Evolutionary conservation across 2,797 vertebrate species (phyloP).

Genomic region (Mus spretus): DNA sequence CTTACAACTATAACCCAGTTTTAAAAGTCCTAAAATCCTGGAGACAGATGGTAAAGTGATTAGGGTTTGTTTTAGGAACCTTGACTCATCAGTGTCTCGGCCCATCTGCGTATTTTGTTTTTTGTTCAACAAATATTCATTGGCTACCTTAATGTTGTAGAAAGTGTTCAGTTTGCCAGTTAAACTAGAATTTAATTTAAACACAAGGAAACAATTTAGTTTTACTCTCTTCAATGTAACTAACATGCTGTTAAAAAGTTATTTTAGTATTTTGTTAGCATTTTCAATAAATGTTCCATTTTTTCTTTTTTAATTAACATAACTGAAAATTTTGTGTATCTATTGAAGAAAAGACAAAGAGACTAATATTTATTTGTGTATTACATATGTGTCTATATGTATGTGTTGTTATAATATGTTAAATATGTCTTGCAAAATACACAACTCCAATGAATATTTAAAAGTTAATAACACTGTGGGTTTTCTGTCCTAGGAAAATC

Average conservation of each 20-base stretch:
- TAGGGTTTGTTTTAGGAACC: conserved; percentile 36
- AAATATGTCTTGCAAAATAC: not conserved
- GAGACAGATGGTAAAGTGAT: conserved; percentile 63
- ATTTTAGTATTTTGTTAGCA: conserved; percentile 24
- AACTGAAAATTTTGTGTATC: not conserved
- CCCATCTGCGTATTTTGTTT: not conserved
- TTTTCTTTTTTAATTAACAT: not conserved
- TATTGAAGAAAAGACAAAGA: conserved; percentile 19
- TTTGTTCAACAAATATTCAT: conserved; percentile 33
- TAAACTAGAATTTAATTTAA: conserved; percentile 29
- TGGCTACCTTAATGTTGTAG: not conserved
- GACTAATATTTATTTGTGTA: not conserved
- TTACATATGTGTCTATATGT: not conserved
- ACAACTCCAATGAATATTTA: conserved; percentile 2
- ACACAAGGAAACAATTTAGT: not conserved
- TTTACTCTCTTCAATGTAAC: conserved; percentile 4
- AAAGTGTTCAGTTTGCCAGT: not conserved
- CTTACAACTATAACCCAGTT: not conserved
- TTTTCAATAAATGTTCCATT: conserved; percentile 9
- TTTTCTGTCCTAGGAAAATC: conserved; percentile 93
- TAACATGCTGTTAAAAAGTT: not conserved
- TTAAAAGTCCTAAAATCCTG: not conserved
- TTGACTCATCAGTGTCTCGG: not conserved
- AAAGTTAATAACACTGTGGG: not conserved
- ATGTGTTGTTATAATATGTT: not conserved